Percentiles rank a stretch among this genome's conserved stretches.
These are phyloP conservation scores for Pongo pygmaeus DNA, from an alignment of 2,113 vertebrate species.

Conservation along the genomic window DNA sequence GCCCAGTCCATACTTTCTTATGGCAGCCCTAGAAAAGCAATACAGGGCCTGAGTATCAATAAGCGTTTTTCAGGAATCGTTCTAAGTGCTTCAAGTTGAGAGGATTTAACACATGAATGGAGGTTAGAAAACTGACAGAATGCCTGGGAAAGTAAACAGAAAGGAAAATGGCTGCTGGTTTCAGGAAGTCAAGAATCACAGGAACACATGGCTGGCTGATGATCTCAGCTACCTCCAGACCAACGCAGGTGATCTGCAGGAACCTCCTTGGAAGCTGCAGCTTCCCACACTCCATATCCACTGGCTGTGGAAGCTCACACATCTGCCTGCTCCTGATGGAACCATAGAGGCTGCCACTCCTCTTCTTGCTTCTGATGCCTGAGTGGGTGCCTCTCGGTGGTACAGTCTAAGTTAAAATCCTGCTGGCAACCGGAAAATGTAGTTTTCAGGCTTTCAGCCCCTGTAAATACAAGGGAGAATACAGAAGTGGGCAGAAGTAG, in stretches of 20 bases:
- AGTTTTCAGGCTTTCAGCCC: neutral
- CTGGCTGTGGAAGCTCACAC: neutral
- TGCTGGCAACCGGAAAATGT: neutral
- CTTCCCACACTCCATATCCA: neutral
- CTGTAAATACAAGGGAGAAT: neutral
- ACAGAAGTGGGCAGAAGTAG: neutral
- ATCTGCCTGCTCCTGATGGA: no score
- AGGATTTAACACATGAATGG: neutral
- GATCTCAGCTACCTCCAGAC: neutral
- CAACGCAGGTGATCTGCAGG: no score
- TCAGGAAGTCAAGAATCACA: neutral
- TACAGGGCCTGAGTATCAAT: neutral
- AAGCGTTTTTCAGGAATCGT: neutral
- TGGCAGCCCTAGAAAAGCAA: neutral
- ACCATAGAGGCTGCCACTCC: neutral
- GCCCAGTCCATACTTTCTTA: neutral
- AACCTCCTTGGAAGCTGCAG: no score
- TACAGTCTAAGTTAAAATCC: no score
- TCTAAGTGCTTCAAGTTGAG: neutral
- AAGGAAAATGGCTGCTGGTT: neutral
- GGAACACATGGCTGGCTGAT: neutral
- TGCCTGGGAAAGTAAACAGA: accelerated
- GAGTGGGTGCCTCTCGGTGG: neutral
- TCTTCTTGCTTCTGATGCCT: neutral
- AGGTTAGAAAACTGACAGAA: no score